Base-by-base conservation (phyloP, 2,888 invertebrate species). In the Ceratothoa steindachneri region DNA sequence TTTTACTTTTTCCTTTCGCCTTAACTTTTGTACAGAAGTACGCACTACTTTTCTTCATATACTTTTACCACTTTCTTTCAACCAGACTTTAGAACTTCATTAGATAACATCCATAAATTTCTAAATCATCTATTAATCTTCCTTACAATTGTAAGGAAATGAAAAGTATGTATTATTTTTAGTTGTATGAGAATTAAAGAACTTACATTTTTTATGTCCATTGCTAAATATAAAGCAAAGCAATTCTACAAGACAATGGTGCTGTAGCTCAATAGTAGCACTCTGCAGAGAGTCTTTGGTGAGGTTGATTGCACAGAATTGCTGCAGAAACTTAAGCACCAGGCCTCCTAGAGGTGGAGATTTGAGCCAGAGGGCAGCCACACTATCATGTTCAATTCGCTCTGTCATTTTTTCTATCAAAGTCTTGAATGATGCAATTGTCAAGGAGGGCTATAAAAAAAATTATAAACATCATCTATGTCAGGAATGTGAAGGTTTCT, bases 181-280 rank as follows among this genome's bases (percentile, higher is more conserved):
- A n/a, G n/a, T n/a, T n/a, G n/a, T n/a, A n/a, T n/a, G n/a, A n/a
- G n/a, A n/a, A n/a, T n/a, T n/a, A n/a, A n/a, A n/a, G n/a, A n/a
- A n/a, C n/a, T n/a, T n/a, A n/a, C n/a, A n/a, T n/a, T n/a, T n/a
- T n/a, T 70, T 51, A 12, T 67, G 51, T 29, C 73, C 73, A 76
- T 73, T 70, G 27, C 64, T 60, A 22, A 76, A 67, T 0, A 76
- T 71, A 64, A 73, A 76, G 27, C 67, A 67, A 12, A 76, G 60
- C 30, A 76, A 67, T n/a, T 69, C 41, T 31, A 64, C 67, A 28
- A 73, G 71, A 24, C 73, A 70, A 5, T 76, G 69, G n/a, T 53
- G 29, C 22, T 73, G 68, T 22, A 7, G 19, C 15, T 60, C 29
- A 30, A 30, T 28, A 4, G 7, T 2, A n/a, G 67, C 24, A n/a